These are phyloP conservation scores for Austrolebias charrua DNA, from an alignment of 2,797 vertebrate genomes.

Conservation along the genomic window DNA sequence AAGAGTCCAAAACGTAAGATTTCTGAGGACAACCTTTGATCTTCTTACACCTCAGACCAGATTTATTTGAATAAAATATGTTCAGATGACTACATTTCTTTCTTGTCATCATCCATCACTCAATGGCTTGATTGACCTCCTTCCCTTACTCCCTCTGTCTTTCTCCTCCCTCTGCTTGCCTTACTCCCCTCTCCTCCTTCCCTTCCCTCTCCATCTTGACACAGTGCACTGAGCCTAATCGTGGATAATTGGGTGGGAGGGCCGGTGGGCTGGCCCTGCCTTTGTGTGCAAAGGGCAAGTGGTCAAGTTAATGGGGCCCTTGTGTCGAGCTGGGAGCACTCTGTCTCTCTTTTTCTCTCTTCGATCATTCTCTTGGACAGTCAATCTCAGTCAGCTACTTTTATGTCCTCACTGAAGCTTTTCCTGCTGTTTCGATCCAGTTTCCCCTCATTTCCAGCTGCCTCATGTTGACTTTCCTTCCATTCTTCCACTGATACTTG, in stretches of 20 bases:
- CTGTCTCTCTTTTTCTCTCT: conserved; percentile 71
- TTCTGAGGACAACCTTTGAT: not conserved
- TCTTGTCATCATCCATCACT: conserved; percentile 23
- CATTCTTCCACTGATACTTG: conserved; percentile 24
- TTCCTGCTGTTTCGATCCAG: conserved; percentile 61
- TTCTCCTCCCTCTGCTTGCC: conserved; percentile 46
- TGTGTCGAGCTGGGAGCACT: conserved; percentile 89
- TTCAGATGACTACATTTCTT: conserved; percentile 19
- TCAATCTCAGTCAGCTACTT: conserved; percentile 66
- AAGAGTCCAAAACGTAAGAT: too few relatives aligned
- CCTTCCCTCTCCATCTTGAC: conserved; percentile 97
- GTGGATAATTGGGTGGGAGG: conserved; percentile 99
- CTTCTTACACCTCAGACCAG: not conserved
- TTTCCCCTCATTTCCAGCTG: conserved; percentile 59
- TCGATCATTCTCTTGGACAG: conserved; percentile 71
- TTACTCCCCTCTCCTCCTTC: conserved; percentile 75
- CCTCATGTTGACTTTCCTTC: conserved; percentile 48
- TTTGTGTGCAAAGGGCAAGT: conserved; percentile 99
- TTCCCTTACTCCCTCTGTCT: conserved; percentile 31
- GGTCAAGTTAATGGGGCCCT: conserved; percentile 99
- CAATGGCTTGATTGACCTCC: conserved; percentile 17
- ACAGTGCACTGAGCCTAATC: conserved; percentile 99
- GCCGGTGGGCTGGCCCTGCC: conserved; percentile 93
- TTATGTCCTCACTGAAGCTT: conserved; percentile 56
- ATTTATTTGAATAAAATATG: conserved; percentile 14